Percentiles rank a stretch among this genome's conserved stretches.
These are phyloP conservation scores for Xylota sylvarum DNA, from an alignment of 2,888 invertebrate genomes.

Conservation along the genomic window DNA sequence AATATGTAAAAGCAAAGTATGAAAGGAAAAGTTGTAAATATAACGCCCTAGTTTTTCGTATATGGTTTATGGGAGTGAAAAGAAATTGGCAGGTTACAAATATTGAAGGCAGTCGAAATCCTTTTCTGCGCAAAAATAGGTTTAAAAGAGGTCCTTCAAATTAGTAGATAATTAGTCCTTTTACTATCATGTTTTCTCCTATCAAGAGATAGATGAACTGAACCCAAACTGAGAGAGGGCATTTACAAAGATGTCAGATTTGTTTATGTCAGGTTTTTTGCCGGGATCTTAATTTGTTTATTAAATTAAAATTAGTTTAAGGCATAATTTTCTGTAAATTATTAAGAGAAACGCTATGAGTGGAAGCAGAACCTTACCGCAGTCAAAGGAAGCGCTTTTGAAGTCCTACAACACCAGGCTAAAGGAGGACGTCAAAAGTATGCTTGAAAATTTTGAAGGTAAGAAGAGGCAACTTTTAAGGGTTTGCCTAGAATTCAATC, in stretches of 20 bases:
- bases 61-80: too few relatives aligned
- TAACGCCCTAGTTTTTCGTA: too few relatives aligned
- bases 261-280: slow-evolving; percentile 28
- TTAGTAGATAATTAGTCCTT: too few relatives aligned
- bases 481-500: neutral
- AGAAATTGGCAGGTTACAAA: too few relatives aligned
- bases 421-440: slow-evolving; percentile 98
- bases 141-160: too few relatives aligned
- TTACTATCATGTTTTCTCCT: neutral
- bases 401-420: slow-evolving; percentile 97
- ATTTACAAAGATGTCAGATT: slow-evolving; percentile 18
- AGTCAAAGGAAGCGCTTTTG: slow-evolving; percentile 97
- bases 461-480: neutral
- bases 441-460: slow-evolving; percentile 99
- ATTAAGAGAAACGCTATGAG: slow-evolving; percentile 75
- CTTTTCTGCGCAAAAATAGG: too few relatives aligned
- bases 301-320: neutral
- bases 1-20: neutral
- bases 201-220: neutral
- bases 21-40: neutral
- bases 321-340: neutral
- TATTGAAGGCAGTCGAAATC: too few relatives aligned
- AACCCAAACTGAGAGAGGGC: neutral
- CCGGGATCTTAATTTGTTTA: neutral
- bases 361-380: slow-evolving; percentile 89